These are phyloP conservation scores for Morone chrysops DNA, from an alignment of 2,113 vertebrate genomes.

Conservation along the genomic window DNA sequence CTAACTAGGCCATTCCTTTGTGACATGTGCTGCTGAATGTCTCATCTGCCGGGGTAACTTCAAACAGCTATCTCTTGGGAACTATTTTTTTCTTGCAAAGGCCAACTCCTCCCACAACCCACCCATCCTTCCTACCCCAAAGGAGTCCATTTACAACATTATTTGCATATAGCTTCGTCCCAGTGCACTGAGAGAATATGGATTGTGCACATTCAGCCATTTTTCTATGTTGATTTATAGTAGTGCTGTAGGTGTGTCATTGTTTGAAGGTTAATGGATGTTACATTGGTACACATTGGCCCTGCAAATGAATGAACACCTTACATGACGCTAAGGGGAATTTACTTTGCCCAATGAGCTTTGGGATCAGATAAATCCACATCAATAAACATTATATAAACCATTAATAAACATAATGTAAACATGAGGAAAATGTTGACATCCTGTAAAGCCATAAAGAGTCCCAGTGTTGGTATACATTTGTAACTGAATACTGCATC, in stretches of 20 bases:
- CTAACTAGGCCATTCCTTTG: constrained; percentile 59
- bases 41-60: constrained; percentile 52
- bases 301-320: constrained; percentile 35
- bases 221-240: constrained; percentile 63
- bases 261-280: constrained; percentile 68
- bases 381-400: not conserved
- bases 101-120: constrained; percentile 37
- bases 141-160: constrained; percentile 37
- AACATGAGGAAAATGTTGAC: not conserved
- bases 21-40: constrained; percentile 32
- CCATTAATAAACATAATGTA: not conserved
- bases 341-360: constrained; percentile 5
- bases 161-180: constrained; percentile 53
- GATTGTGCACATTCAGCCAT: constrained; percentile 57
- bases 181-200: constrained; percentile 45
- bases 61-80: constrained; percentile 53
- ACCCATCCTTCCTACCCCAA: constrained; percentile 19
- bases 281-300: constrained; percentile 22
- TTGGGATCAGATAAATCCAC: constrained; percentile 9
- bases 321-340: not conserved
- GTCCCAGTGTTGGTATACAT: too few species aligned
- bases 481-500: too few species aligned
- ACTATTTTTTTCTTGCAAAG: constrained; percentile 29
- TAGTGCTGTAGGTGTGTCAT: constrained; percentile 40
- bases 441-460: too few species aligned